Evolutionary conservation across 2,113 vertebrate species (phyloP).

Genomic region (Gymnorhina tibicen): DNA sequence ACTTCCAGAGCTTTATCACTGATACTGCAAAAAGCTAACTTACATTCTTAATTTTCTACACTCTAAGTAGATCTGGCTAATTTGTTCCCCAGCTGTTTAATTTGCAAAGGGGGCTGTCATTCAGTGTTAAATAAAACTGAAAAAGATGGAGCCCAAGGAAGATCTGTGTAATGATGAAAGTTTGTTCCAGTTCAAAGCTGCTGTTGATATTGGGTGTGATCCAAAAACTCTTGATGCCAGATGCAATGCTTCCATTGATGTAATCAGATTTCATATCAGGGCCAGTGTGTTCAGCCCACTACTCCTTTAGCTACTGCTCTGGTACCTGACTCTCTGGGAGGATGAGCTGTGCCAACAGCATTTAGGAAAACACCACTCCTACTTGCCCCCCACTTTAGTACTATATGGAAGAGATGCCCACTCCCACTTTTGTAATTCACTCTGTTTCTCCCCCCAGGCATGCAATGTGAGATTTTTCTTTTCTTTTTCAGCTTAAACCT

Average conservation of each 20-base stretch:
- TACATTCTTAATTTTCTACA: background rate
- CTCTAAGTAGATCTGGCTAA: background rate
- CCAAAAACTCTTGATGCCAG: background rate
- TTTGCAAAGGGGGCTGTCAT: background rate
- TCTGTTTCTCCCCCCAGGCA: background rate
- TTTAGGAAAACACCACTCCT: background rate
- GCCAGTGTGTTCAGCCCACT: background rate
- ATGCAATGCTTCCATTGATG: background rate
- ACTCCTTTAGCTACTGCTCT: background rate
- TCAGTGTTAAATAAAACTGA: background rate
- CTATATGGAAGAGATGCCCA: rapidly evolving
- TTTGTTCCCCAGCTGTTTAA: conserved; percentile 7
- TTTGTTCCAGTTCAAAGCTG: conserved; percentile 1
- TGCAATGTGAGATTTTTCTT: background rate
- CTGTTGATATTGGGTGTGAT: background rate
- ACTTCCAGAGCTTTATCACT: background rate
- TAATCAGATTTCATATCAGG: background rate
- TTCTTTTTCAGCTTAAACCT: background rate
- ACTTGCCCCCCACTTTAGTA: background rate
- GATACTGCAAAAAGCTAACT: background rate
- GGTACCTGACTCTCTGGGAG: background rate
- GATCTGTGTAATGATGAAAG: background rate
- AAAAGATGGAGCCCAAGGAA: background rate
- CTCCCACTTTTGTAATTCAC: background rate
- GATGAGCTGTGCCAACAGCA: background rate